phyloP scores from a whole-genome alignment of 2,888 invertebrate species.

The Himalopsyche anomala region DNA sequence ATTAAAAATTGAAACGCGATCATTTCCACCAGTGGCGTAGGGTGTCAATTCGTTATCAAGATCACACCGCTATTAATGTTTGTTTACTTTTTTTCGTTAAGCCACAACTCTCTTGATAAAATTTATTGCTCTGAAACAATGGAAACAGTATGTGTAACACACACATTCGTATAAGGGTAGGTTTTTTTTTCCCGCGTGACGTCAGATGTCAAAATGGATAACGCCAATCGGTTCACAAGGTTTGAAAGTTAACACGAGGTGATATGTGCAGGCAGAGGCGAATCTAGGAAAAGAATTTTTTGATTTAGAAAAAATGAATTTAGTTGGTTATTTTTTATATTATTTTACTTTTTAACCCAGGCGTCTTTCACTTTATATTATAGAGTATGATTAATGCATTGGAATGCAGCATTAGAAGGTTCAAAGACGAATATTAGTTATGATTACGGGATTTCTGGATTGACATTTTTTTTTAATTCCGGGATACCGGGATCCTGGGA shows the following conservation, averaged over 20 bases:
- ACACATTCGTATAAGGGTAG: neutral
- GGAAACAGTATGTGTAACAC: neutral
- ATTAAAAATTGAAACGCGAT: slow-evolving; percentile 27
- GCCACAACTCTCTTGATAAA: slow-evolving; percentile 49
- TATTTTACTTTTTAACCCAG: too few relatives aligned
- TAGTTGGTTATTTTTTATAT: too few relatives aligned
- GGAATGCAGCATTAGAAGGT: too few relatives aligned
- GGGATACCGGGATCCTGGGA: too few relatives aligned
- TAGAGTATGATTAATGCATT: too few relatives aligned
- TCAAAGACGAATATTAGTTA: too few relatives aligned
- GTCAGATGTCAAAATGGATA: slow-evolving; percentile 56
- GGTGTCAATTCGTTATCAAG: slow-evolving; percentile 48
- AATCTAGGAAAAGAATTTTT: neutral
- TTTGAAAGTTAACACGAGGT: slow-evolving; percentile 8
- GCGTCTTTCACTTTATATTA: too few relatives aligned
- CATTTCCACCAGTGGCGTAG: slow-evolving; percentile 28
- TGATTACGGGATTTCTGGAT: too few relatives aligned
- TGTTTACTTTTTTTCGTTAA: slow-evolving; percentile 54
- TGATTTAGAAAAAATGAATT: too few relatives aligned
- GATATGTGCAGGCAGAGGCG: neutral
- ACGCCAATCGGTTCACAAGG: slow-evolving; percentile 49
- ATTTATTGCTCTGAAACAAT: slow-evolving; percentile 50
- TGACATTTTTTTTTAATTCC: too few relatives aligned
- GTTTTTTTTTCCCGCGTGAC: slow-evolving; percentile 45
- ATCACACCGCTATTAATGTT: slow-evolving; percentile 49